phyloP scores from a whole-genome alignment of 2,113 vertebrate species.

The Laticauda laticaudata region DNA sequence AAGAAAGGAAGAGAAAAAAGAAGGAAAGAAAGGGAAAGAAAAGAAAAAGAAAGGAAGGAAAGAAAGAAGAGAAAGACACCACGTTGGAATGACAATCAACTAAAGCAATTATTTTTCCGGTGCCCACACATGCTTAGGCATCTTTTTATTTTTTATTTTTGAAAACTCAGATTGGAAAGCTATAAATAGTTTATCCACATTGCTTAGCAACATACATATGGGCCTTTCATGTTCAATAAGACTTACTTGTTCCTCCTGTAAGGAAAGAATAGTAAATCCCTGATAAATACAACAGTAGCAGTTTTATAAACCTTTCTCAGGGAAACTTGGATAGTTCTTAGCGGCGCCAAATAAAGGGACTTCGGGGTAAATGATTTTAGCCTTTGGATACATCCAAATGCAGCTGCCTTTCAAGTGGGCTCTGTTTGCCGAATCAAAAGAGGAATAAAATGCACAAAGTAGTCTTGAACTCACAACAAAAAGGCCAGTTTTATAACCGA shows the following conservation, averaged over 20 bases:
- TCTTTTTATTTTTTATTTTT: background rate
- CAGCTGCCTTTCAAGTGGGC: background rate
- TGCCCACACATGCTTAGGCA: slow-evolving; percentile 38
- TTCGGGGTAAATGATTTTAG: slow-evolving; percentile 24
- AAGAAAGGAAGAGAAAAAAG: no score
- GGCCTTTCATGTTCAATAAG: slow-evolving; percentile 11
- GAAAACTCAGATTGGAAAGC: slow-evolving; percentile 50
- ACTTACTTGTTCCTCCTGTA: background rate
- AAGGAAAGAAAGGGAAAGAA: no score
- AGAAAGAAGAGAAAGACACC: background rate
- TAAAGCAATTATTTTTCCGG: slow-evolving; percentile 55
- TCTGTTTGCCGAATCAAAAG: background rate
- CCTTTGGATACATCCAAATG: slow-evolving; percentile 2
- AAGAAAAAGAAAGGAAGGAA: no score
- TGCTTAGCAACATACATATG: slow-evolving; percentile 52
- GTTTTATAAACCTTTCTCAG: slow-evolving; percentile 28
- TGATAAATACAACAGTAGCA: slow-evolving; percentile 21
- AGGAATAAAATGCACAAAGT: background rate
- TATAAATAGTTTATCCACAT: slow-evolving; percentile 58
- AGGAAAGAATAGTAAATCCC: background rate
- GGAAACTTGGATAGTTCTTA: background rate
- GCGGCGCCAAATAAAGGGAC: background rate
- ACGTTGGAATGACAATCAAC: slow-evolving; percentile 56
- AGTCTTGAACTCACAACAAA: background rate
- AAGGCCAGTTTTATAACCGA: background rate